A percentile compares a stretch with the other conserved stretches of the same genome.
Evolutionary conservation across 2,888 invertebrate genomes (phyloP).

Genomic region (Papilio demoleus): DNA sequence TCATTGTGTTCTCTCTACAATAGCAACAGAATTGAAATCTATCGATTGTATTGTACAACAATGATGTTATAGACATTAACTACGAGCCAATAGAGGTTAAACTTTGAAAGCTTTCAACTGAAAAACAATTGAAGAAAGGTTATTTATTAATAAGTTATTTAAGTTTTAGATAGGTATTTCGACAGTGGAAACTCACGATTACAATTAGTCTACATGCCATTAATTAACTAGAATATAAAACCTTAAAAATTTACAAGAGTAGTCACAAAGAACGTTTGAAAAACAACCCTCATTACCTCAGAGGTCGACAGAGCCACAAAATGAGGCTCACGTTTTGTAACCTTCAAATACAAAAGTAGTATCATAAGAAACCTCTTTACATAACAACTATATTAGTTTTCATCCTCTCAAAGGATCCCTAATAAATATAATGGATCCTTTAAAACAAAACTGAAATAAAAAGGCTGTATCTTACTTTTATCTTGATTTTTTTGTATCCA

Average conservation of each 20-base stretch:
- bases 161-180: neutral
- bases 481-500: neutral
- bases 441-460: slow-evolving; percentile 18
- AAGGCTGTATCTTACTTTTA: neutral
- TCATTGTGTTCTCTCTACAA: slow-evolving; percentile 11
- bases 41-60: slow-evolving; percentile 18
- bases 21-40: slow-evolving; percentile 4
- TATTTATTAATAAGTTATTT: no score
- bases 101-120: neutral
- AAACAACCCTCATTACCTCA: slow-evolving; percentile 16
- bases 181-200: neutral
- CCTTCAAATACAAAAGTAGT: slow-evolving; percentile 5
- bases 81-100: neutral
- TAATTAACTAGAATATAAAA: neutral
- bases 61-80: neutral
- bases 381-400: slow-evolving; percentile 34
- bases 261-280: neutral
- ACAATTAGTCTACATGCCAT: neutral
- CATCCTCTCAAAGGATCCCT: slow-evolving; percentile 31
- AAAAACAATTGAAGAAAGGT: no score
- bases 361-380: slow-evolving; percentile 16
- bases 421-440: slow-evolving; percentile 38
- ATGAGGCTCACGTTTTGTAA: slow-evolving; percentile 13
- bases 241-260: neutral
- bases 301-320: slow-evolving; percentile 12